These are phyloP conservation scores for Yoshiicerus persimilis DNA, from an alignment of 1,140 invertebrate genomes.

Conservation along the genomic window DNA sequence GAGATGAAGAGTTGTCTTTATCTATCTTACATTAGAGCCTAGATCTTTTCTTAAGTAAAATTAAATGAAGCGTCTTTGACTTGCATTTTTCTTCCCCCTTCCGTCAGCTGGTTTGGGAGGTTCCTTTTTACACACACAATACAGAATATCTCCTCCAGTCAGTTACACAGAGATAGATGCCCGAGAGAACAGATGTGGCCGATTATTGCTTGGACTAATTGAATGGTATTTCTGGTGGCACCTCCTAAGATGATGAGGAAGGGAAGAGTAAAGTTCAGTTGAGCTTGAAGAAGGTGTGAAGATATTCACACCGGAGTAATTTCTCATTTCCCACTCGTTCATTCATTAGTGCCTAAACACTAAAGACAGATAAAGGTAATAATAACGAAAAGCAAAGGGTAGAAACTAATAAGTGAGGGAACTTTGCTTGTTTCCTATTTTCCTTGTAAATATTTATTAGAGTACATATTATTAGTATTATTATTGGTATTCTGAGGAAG, in stretches of 20 bases:
- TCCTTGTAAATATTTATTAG: not conserved
- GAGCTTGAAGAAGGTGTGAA: not conserved
- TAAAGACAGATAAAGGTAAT: not conserved
- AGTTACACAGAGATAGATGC: not conserved
- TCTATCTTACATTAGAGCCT: not conserved
- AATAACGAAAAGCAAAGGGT: not conserved
- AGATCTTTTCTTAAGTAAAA: not conserved
- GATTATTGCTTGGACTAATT: slow-evolving; percentile 2
- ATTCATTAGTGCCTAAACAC: not conserved
- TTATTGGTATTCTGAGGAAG: not conserved
- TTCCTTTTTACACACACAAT: not conserved
- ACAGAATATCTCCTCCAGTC: not conserved
- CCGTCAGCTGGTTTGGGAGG: not conserved
- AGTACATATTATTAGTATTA: not conserved
- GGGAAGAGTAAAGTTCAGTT: not conserved
- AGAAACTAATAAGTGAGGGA: not conserved
- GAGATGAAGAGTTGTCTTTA: not conserved
- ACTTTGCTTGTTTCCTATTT: not conserved
- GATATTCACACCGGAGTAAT: not conserved
- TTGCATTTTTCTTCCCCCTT: not conserved
- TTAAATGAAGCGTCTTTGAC: not conserved
- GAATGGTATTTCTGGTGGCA: not conserved
- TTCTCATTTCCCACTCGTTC: not conserved
- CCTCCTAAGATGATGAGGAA: not conserved
- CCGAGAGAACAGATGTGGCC: not conserved